Evolutionary conservation across 92 coral and sea anemone species (phyloP).

Genomic region (Pocillopora meandrina): DNA sequence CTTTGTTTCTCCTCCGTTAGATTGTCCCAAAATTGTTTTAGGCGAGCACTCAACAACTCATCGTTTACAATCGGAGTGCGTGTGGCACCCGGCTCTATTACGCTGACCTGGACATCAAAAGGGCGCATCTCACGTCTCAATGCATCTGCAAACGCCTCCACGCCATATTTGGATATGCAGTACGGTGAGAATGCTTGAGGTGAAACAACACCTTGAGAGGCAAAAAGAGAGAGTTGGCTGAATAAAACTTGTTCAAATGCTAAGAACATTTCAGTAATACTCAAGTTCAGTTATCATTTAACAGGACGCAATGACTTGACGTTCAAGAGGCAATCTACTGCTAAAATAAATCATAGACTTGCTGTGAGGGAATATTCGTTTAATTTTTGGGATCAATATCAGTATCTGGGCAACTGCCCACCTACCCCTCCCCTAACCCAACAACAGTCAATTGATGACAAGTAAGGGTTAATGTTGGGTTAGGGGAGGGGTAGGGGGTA

Average conservation of each 20-base stretch:
- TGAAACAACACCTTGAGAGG: slow-evolving; percentile 27
- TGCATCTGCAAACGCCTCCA: slow-evolving; percentile 84
- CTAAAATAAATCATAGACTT: too few relatives aligned
- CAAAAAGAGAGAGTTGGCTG: neutral
- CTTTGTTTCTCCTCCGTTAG: slow-evolving; percentile 9
- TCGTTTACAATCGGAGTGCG: slow-evolving; percentile 49
- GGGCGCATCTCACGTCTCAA: slow-evolving; percentile 72
- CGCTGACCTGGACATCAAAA: slow-evolving; percentile 59
- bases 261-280: too few relatives aligned
- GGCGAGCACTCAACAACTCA: slow-evolving; percentile 12
- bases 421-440: too few relatives aligned
- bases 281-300: too few relatives aligned
- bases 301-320: too few relatives aligned
- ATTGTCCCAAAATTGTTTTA: slow-evolving; percentile 53
- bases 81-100: slow-evolving; percentile 73
- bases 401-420: too few relatives aligned
- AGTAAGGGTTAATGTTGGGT: too few relatives aligned
- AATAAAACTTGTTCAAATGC: neutral
- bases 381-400: too few relatives aligned
- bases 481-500: too few relatives aligned
- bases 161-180: slow-evolving; percentile 71
- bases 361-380: too few relatives aligned
- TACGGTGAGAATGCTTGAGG: slow-evolving; percentile 46
- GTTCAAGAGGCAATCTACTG: too few relatives aligned
- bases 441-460: too few relatives aligned